A percentile compares a stretch with the other conserved stretches of the same genome.
These are phyloP conservation scores for Malthinus seriepunctatus DNA, from an alignment of 2,888 invertebrate genomes.

Conservation along the genomic window DNA sequence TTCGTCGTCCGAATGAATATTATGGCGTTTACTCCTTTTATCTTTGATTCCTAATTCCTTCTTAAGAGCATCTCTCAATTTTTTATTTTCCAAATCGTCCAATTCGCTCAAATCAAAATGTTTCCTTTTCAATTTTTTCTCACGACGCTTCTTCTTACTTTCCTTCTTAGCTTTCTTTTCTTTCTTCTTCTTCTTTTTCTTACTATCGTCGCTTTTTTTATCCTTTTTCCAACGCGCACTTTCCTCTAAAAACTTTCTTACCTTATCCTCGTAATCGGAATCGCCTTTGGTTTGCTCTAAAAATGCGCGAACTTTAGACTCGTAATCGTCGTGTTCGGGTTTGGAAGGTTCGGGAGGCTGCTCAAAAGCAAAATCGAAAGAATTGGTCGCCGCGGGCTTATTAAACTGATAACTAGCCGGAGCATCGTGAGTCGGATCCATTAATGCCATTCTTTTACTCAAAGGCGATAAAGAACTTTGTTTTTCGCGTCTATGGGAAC, in stretches of 20 bases:
- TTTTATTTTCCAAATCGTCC: conserved; percentile 65
- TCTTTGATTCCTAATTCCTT: conserved; percentile 55
- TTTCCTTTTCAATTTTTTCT: conserved; percentile 72
- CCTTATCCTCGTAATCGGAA: conserved; percentile 83
- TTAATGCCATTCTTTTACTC: conserved; percentile 80
- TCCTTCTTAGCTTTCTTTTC: conserved; percentile 69
- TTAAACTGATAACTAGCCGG: conserved; percentile 69
- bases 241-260: conserved; percentile 83
- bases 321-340: conserved; percentile 65
- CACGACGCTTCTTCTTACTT: conserved; percentile 73
- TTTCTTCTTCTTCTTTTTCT: conserved; percentile 60
- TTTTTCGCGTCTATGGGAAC: conserved; percentile 61
- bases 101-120: conserved; percentile 68
- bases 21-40: conserved; percentile 50
- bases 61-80: conserved; percentile 70
- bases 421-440: conserved; percentile 60
- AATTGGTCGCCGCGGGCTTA: conserved; percentile 63
- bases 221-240: conserved; percentile 79
- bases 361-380: conserved; percentile 57
- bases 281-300: conserved; percentile 77
- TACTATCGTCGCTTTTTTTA: conserved; percentile 67
- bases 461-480: conserved; percentile 78
- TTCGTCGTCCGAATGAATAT: conserved; percentile 53
- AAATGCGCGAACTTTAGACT: conserved; percentile 68
- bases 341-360: conserved; percentile 53